Conservation (phyloP, 2,888 invertebrate genomes). For the Troilus luridus region DNA sequence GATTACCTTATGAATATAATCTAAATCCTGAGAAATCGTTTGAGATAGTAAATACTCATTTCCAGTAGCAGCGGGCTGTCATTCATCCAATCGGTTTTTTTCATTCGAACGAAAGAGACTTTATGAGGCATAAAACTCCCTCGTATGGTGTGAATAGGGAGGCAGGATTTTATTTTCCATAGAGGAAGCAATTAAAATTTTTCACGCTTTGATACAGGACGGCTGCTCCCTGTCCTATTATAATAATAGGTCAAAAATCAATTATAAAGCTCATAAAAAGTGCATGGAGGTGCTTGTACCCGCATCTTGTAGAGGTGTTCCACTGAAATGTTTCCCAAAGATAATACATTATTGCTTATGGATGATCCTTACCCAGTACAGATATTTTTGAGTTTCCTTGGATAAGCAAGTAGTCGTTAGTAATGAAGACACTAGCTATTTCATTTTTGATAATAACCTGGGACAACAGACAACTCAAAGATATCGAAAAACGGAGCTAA, state of each 20-base stretch:
- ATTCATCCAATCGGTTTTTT: conserved; percentile 33
- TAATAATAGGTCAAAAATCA: conserved; percentile 56
- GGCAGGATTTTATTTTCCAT: conserved; percentile 44
- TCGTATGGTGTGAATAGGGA: conserved; percentile 37
- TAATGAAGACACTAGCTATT: too few relatives aligned
- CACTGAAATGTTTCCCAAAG: conserved; percentile 17
- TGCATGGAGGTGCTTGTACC: not conserved
- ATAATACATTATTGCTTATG: not conserved
- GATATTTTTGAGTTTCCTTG: not conserved
- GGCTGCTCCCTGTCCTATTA: conserved; percentile 43
- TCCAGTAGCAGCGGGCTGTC: conserved; percentile 30
- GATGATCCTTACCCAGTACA: not conserved
- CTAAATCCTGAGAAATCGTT: not conserved
- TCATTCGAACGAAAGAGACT: not conserved
- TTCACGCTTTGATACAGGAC: conserved; percentile 55
- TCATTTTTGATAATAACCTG: too few relatives aligned
- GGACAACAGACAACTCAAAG: too few relatives aligned
- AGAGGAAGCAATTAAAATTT: conserved; percentile 59
- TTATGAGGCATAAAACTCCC: conserved; percentile 52
- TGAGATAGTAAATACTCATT: not conserved
- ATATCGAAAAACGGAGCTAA: too few relatives aligned
- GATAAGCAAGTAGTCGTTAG: not conserved
- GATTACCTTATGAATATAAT: not conserved
- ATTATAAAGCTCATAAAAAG: conserved; percentile 53
- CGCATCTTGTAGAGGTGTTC: not conserved